Conservation (phyloP, 2,797 vertebrate genomes). For the Anabacerthia variegaticeps region DNA sequence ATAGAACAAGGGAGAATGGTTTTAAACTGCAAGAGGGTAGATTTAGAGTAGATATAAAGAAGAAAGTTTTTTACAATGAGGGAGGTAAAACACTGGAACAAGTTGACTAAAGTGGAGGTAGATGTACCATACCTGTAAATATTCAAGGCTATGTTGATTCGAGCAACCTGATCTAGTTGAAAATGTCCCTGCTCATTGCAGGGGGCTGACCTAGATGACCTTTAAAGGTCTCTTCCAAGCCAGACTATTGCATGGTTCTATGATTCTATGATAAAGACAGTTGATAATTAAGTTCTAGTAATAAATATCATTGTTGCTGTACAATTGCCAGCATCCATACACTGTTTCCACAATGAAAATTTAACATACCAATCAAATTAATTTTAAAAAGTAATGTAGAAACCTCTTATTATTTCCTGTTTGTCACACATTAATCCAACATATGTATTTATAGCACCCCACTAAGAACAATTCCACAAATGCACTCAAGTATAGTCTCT, state of each 20-base stretch:
- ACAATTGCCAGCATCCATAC: not conserved
- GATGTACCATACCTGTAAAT: not conserved
- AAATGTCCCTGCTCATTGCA: not conserved
- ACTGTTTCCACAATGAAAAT: not conserved
- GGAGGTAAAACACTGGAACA: not conserved
- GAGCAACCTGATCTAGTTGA: not conserved
- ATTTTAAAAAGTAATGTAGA: not conserved
- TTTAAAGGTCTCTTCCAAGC: not conserved
- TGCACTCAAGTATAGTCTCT: not conserved
- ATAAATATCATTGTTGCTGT: not conserved
- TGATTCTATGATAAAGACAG: not conserved
- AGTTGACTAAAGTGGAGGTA: not conserved
- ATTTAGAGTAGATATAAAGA: not conserved
- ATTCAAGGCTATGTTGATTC: not conserved
- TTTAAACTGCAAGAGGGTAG: not conserved
- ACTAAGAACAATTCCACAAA: not conserved
- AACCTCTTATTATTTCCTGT: not conserved
- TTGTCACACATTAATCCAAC: not conserved
- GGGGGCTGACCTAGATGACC: not conserved
- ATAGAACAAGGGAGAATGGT: not conserved
- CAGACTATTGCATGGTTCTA: not conserved
- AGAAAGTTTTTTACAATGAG: not conserved
- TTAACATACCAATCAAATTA: not conserved
- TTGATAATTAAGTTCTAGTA: not conserved
- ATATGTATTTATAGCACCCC: not conserved